Evolutionary conservation across 2,113 vertebrate species (phyloP).

Genomic region (Microtus pennsylvanicus): DNA sequence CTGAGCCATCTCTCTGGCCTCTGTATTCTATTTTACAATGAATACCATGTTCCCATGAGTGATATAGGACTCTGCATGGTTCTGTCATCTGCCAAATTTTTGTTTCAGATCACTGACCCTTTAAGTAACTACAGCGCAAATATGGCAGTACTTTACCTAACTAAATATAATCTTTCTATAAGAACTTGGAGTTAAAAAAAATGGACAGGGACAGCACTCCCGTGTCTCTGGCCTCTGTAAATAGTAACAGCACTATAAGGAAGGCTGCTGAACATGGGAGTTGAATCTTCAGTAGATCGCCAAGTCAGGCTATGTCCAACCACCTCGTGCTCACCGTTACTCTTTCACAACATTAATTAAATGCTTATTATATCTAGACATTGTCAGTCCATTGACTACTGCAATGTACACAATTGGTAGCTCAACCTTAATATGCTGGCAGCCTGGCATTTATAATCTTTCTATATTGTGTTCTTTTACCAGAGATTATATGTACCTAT

Average conservation of each 20-base stretch:
- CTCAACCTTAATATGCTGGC: not conserved
- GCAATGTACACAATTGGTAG: not conserved
- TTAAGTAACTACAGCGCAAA: not conserved
- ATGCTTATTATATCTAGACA: not conserved
- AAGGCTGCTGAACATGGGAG: not conserved
- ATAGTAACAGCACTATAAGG: not conserved
- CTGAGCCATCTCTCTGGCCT: too few species aligned
- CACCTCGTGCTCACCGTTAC: not conserved
- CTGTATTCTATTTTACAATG: not conserved
- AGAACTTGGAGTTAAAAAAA: conserved; percentile 23
- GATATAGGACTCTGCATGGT: not conserved
- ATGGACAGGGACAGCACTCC: not conserved
- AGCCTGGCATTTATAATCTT: not conserved
- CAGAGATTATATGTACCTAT: not conserved
- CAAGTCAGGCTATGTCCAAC: not conserved
- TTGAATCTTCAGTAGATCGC: conserved; percentile 10
- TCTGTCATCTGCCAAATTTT: not conserved
- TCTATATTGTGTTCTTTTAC: not conserved
- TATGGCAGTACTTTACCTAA: not conserved
- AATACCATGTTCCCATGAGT: conserved; percentile 25
- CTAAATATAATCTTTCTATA: conserved; percentile 26
- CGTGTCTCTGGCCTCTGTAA: not conserved
- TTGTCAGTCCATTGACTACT: not conserved
- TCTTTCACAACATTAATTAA: not conserved
- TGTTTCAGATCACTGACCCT: not conserved